These are phyloP conservation scores for Cathartes aura DNA, from an alignment of 2,113 vertebrate species.

Conservation along the genomic window DNA sequence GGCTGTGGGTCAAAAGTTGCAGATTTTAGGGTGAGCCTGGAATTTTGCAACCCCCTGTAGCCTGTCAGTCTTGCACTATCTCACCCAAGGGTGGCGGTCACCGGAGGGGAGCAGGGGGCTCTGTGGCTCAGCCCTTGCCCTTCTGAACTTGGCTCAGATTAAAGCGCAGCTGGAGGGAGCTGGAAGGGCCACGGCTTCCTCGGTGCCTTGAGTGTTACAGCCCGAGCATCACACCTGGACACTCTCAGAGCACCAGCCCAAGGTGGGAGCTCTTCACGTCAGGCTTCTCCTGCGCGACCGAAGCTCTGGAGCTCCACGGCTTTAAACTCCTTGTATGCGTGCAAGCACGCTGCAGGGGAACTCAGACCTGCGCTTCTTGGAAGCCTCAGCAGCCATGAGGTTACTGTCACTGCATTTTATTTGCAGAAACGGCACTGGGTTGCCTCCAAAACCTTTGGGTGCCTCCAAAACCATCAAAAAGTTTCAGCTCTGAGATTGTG, in stretches of 20 bases:
- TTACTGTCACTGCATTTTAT: not conserved
- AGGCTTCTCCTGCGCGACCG: not conserved
- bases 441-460: not conserved
- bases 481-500: not conserved
- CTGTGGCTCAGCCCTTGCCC: not conserved
- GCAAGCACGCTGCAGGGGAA: not conserved
- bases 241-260: not conserved
- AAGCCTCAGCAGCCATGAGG: not conserved
- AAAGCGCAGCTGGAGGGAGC: not conserved
- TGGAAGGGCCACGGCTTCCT: not conserved
- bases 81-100: too few relatives aligned
- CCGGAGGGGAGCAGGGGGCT: not conserved
- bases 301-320: not conserved
- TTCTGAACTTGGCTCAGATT: not conserved
- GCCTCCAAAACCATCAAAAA: not conserved
- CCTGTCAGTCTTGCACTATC: not conserved
- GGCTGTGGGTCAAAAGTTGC: not conserved
- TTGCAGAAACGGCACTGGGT: not conserved
- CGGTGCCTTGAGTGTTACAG: not conserved
- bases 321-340: not conserved
- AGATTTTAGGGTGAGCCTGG: not conserved
- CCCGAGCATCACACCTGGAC: not conserved
- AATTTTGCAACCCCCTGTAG: not conserved
- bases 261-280: accelerated
- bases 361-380: accelerated